These are phyloP conservation scores for Liodrosophila aerea DNA, from an alignment of 2,888 invertebrate species.

Conservation along the genomic window DNA sequence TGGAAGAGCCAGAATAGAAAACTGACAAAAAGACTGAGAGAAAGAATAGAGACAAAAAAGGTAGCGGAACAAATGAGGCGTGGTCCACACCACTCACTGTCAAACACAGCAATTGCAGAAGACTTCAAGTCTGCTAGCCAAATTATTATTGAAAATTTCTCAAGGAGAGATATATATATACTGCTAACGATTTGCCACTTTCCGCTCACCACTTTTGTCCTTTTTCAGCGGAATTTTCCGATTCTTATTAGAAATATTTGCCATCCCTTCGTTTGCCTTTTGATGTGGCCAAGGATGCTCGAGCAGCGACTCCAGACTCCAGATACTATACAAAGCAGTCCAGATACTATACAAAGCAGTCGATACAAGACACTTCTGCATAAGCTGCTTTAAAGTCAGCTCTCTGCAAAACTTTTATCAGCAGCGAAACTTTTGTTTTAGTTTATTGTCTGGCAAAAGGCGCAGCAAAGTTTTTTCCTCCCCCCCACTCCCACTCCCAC, in stretches of 20 bases:
- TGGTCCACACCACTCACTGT: constrained; percentile 38
- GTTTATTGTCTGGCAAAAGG: constrained; percentile 68
- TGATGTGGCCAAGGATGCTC: constrained; percentile 18
- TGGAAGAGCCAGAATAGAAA: neutral
- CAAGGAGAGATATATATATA: constrained; percentile 26
- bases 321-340: constrained; percentile 25
- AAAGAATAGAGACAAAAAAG: neutral
- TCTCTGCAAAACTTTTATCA: constrained; percentile 59
- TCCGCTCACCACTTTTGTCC: constrained; percentile 8
- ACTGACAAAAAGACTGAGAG: no score
- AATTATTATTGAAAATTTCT: constrained; percentile 43
- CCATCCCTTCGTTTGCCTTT: constrained; percentile 54
- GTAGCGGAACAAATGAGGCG: constrained; percentile 1
- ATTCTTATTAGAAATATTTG: no score
- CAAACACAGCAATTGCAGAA: constrained; percentile 32
- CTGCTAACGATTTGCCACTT: constrained; percentile 31
- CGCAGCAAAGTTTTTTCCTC: constrained; percentile 41
- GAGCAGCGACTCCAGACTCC: constrained; percentile 15
- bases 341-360: constrained; percentile 25
- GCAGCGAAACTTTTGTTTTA: constrained; percentile 66
- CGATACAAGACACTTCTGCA: constrained; percentile 16
- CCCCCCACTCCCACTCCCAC: neutral
- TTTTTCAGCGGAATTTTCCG: no score
- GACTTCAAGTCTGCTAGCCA: neutral
- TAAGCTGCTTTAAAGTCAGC: constrained; percentile 24